Evolutionary conservation across 2,113 vertebrate species (phyloP).

Genomic region (Myotis lucifugus): DNA sequence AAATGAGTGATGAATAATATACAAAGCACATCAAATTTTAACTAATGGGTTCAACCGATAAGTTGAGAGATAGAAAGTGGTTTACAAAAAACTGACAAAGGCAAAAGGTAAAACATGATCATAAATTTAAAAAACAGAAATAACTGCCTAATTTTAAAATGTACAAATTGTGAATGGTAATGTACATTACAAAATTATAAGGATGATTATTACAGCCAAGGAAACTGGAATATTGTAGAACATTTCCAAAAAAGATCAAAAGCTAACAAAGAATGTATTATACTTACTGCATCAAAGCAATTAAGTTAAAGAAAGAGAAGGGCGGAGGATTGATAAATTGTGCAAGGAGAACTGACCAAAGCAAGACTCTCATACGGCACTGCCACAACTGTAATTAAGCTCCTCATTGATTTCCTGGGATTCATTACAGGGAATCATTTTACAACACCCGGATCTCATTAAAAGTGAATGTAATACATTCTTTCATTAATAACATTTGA

Average conservation of each 20-base stretch:
- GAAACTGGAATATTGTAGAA: conserved; percentile 41
- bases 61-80: not conserved
- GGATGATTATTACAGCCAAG: not conserved
- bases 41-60: not conserved
- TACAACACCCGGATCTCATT: conserved; percentile 79
- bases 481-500: conserved; percentile 73
- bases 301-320: conserved; percentile 80
- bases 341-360: conserved; percentile 79
- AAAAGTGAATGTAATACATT: conserved; percentile 74
- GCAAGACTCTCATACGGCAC: conserved; percentile 78
- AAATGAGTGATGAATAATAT: not conserved
- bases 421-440: conserved; percentile 84
- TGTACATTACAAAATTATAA: not conserved
- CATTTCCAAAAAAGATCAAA: conserved; percentile 75
- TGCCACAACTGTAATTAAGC: conserved; percentile 84
- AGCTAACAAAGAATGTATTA: conserved; percentile 79
- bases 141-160: not conserved
- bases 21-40: not conserved
- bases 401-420: conserved; percentile 84
- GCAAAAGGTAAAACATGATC: not conserved
- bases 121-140: conserved; percentile 24
- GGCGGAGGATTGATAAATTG: conserved; percentile 79
- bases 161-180: not conserved
- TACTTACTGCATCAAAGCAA: conserved; percentile 78
- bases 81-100: not conserved